Conservation (phyloP, 2,113 vertebrate species). For the Bagarius yarrelli region DNA sequence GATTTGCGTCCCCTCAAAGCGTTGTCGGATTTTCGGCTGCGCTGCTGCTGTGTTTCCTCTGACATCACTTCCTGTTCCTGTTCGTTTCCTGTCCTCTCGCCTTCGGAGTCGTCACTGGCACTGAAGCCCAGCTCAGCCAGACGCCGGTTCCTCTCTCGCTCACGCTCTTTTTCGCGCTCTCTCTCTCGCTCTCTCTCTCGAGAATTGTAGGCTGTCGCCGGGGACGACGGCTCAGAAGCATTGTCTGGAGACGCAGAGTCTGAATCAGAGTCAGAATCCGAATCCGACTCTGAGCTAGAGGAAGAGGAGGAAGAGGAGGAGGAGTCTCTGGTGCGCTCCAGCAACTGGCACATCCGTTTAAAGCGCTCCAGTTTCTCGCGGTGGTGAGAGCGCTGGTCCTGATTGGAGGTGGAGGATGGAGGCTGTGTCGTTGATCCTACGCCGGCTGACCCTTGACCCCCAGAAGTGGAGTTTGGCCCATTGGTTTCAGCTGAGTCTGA, state of each 20-base stretch:
- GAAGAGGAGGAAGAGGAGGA: constrained; percentile 82
- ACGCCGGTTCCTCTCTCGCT: constrained; percentile 62
- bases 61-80: constrained; percentile 61
- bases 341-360: constrained; percentile 86
- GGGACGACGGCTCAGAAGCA: constrained; percentile 55
- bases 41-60: constrained; percentile 61
- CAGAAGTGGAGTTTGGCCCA: constrained; percentile 59
- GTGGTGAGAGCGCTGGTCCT: constrained; percentile 80
- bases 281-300: constrained; percentile 84
- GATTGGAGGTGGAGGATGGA: constrained; percentile 57
- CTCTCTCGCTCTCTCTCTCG: constrained; percentile 60
- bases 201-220: constrained; percentile 57
- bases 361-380: constrained; percentile 88
- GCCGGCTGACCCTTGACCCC: constrained; percentile 42
- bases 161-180: constrained; percentile 61
- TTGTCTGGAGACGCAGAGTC: constrained; percentile 62
- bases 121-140: constrained; percentile 78
- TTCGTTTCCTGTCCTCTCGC: constrained; percentile 55
- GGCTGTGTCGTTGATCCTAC: constrained; percentile 44
- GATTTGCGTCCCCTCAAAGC: constrained; percentile 56
- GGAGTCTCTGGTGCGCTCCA: constrained; percentile 80
- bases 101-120: constrained; percentile 78
- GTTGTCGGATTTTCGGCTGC: constrained; percentile 52
- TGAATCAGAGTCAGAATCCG: constrained; percentile 58
- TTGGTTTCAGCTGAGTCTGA: constrained; percentile 66